A percentile compares a stretch with the other conserved stretches of the same genome.
Conservation (phyloP, 2,797 vertebrate species). For the Esox masquinongy region DNA sequence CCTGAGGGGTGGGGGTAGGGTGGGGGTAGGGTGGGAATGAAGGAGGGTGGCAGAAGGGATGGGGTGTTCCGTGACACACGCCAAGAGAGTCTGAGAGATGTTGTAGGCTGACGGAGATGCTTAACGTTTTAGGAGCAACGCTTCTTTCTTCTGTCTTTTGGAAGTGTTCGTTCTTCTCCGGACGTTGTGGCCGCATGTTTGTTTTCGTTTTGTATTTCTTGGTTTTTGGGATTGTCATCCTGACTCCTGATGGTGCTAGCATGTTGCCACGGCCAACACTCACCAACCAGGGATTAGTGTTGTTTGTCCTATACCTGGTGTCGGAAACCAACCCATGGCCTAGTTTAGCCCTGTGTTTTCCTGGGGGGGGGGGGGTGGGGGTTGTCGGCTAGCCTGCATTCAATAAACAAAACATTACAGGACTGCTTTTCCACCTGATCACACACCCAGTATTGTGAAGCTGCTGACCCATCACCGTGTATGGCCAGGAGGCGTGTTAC, state of each 20-base stretch:
- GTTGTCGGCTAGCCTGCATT: background rate
- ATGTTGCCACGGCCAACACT: background rate
- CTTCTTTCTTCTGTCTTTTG: constrained; percentile 7
- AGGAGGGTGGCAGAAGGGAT: background rate
- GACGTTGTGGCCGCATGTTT: background rate
- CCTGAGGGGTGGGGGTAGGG: background rate
- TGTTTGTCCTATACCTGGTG: background rate
- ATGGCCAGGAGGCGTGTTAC: background rate
- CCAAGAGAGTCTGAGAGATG: background rate
- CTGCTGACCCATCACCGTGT: background rate
- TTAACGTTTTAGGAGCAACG: constrained; percentile 3
- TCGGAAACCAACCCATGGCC: background rate
- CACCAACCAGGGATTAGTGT: background rate
- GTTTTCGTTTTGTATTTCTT: too few relatives aligned
- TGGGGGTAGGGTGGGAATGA: background rate
- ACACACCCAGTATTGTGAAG: background rate
- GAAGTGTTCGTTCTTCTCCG: background rate
- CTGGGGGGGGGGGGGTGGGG: background rate
- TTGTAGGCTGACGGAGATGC: background rate
- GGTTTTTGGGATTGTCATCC: background rate
- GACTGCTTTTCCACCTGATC: constrained; percentile 5
- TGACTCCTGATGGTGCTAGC: background rate
- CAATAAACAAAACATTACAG: constrained; percentile 13
- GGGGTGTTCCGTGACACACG: background rate
- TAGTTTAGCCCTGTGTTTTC: background rate